These are phyloP conservation scores for Thamnophis sirtalis DNA, from an alignment of 2,113 vertebrate species.

Conservation along the genomic window DNA sequence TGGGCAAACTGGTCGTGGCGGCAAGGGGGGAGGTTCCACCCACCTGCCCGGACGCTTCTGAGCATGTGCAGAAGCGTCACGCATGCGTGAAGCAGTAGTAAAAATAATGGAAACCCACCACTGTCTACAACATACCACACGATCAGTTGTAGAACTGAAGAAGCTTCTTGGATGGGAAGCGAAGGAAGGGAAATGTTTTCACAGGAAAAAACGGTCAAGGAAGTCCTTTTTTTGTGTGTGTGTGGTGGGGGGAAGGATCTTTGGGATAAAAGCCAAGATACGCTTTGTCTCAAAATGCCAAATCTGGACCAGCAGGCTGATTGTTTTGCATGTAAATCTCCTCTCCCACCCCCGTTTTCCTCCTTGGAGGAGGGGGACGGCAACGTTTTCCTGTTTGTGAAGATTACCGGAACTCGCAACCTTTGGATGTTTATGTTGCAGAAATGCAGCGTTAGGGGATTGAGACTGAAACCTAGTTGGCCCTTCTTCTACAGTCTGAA, in stretches of 20 bases:
- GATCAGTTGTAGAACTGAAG: not conserved
- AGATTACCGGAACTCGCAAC: not conserved
- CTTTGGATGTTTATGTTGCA: not conserved
- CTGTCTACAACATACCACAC: not conserved
- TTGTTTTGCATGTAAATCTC: not conserved
- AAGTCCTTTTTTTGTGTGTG: no score
- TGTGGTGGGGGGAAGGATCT: not conserved
- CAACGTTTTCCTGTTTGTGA: not conserved
- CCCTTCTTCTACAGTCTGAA: no score
- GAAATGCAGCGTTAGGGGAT: not conserved
- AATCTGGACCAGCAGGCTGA: not conserved
- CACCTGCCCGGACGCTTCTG: no score
- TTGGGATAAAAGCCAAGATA: not conserved
- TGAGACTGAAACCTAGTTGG: not conserved
- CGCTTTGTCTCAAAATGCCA: not conserved
- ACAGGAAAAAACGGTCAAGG: not conserved
- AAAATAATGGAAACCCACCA: no score
- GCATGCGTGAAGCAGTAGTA: no score
- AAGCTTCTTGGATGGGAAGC: not conserved
- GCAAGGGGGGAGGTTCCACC: no score
- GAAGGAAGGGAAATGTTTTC: not conserved
- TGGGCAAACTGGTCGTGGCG: no score
- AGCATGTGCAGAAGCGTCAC: no score
- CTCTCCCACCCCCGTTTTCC: not conserved
- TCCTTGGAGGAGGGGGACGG: not conserved